phyloP scores from a whole-genome alignment of 2,113 vertebrate species.

The Myiagra hebetior region DNA sequence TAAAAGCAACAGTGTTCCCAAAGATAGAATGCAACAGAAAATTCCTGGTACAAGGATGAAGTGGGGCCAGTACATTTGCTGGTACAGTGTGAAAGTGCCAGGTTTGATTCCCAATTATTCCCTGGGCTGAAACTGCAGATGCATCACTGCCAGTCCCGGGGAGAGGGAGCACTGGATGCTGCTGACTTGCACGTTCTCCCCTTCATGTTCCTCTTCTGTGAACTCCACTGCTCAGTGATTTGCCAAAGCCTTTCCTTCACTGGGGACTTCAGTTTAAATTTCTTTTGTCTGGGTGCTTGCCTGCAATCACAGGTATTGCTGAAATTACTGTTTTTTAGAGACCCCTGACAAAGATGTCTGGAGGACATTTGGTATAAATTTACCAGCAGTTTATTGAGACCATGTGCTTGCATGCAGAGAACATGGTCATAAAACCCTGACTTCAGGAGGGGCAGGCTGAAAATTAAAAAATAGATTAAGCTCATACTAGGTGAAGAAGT shows the following conservation, averaged over 20 bases:
- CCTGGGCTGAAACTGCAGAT: neutral
- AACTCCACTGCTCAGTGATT: neutral
- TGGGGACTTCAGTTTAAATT: neutral
- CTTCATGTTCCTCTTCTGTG: neutral
- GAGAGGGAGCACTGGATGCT: neutral
- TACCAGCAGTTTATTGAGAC: neutral
- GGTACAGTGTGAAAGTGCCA: neutral
- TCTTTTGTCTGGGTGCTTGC: neutral
- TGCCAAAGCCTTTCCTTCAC: neutral
- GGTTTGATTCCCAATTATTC: neutral
- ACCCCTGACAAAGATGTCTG: neutral
- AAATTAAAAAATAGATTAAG: neutral
- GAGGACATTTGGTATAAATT: neutral
- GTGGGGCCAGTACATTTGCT: neutral
- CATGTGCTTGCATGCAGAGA: conserved; percentile 2
- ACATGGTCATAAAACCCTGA: neutral
- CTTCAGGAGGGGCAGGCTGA: neutral
- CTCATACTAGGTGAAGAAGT: neutral
- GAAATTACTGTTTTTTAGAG: neutral
- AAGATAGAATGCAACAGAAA: neutral
- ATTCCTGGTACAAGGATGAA: neutral
- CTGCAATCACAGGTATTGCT: neutral
- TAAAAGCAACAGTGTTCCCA: rapidly evolving
- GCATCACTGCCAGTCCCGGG: neutral
- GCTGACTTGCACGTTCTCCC: neutral